Evolutionary conservation across 1,140 invertebrate genomes (phyloP).

Genomic region (Chymomyza costata): DNA sequence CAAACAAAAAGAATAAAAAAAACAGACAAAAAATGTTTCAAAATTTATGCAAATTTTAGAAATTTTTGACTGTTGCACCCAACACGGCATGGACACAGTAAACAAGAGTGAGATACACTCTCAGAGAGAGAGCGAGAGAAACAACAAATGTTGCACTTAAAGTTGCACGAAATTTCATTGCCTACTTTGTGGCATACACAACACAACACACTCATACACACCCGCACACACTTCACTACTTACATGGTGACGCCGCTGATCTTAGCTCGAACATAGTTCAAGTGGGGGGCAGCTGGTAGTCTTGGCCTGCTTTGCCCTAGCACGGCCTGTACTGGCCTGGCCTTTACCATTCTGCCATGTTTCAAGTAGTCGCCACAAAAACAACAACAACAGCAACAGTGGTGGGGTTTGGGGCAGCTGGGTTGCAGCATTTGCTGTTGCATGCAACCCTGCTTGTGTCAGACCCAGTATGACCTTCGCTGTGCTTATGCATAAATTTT

Average conservation of each 20-base stretch:
- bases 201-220: conserved; percentile 22
- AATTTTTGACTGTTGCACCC: conserved; percentile 65
- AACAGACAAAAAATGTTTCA: conserved; percentile 29
- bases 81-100: conserved; percentile 11
- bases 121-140: background rate
- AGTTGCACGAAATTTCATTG: conserved; percentile 13
- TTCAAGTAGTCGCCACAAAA: conserved; percentile 15
- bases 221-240: background rate
- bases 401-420: no score
- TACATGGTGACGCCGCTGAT: conserved; percentile 1
- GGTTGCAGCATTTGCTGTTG: no score
- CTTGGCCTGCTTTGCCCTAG: no score
- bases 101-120: no score
- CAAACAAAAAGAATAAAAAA: background rate
- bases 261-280: conserved; percentile 6
- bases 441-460: conserved; percentile 33
- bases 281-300: no score
- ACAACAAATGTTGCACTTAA: no score
- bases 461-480: conserved; percentile 41
- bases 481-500: conserved; percentile 44
- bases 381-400: no score
- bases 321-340: no score
- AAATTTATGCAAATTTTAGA: conserved; percentile 63
- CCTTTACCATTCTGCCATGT: conserved; percentile 7
- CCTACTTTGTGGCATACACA: conserved; percentile 25